Evolutionary conservation across 2,888 invertebrate species (phyloP).

Genomic region (Gordius sp.): DNA sequence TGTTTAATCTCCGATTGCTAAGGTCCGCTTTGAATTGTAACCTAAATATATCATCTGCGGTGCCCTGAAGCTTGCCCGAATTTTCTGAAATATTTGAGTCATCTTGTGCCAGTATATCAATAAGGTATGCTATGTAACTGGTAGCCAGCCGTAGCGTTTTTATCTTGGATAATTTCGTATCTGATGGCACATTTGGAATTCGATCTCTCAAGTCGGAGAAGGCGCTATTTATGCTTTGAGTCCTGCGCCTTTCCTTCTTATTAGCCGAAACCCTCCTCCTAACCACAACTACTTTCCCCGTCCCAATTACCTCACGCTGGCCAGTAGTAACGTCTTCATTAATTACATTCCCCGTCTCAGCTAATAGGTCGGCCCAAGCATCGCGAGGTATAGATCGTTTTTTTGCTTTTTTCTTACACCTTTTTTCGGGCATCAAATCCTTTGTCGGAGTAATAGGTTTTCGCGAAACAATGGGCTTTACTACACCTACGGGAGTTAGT

Average conservation of each 20-base stretch:
- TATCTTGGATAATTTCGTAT: slow-evolving; percentile 74
- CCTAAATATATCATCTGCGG: neutral
- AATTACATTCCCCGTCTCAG: no score
- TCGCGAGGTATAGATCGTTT: no score
- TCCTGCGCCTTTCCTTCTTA: slow-evolving; percentile 67
- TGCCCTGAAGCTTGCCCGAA: no score
- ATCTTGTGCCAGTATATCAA: slow-evolving; percentile 41
- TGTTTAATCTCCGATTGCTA: neutral
- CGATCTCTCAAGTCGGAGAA: slow-evolving; percentile 68
- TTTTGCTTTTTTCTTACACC: no score
- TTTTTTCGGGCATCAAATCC: no score
- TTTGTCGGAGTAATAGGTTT: no score
- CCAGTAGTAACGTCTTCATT: no score
- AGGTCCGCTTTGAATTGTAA: neutral
- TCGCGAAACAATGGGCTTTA: no score
- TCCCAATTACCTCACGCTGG: no score
- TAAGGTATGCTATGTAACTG: slow-evolving; percentile 66
- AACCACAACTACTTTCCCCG: slow-evolving; percentile 5
- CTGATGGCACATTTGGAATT: slow-evolving; percentile 79
- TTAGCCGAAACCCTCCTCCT: neutral
- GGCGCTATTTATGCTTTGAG: slow-evolving; percentile 75
- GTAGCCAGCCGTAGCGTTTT: slow-evolving; percentile 75
- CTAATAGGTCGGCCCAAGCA: no score
- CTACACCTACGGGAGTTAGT: no score
- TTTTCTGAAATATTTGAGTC: neutral